These are phyloP conservation scores for Drosophila sturtevanti DNA, from an alignment of 1,140 invertebrate genomes.

Conservation along the genomic window DNA sequence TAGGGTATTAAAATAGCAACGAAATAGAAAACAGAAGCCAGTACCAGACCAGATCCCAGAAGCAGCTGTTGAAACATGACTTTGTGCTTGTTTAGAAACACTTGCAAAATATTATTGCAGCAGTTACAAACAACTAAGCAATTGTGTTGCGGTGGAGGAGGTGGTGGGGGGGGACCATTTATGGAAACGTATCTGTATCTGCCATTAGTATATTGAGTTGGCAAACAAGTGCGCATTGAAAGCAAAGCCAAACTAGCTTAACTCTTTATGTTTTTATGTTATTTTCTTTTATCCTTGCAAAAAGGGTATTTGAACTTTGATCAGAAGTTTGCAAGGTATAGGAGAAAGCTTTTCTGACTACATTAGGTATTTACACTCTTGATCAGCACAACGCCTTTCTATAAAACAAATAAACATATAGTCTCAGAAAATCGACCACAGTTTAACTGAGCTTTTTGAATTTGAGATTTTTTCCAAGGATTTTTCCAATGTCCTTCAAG, in stretches of 20 bases:
- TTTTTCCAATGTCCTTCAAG: too few species aligned
- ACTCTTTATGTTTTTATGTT: neutral
- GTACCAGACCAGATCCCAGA: conserved; percentile 38
- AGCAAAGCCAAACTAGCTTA: neutral
- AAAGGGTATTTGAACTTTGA: too few species aligned
- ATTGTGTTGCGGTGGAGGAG: neutral
- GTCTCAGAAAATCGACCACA: too few species aligned
- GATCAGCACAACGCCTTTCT: too few species aligned
- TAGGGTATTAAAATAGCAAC: conserved; percentile 22
- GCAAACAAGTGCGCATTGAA: neutral
- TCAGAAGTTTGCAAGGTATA: too few species aligned
- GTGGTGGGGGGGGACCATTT: neutral
- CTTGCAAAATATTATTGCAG: conserved; percentile 79
- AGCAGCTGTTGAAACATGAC: conserved; percentile 75
- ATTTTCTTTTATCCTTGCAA: too few species aligned
- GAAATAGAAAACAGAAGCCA: conserved; percentile 27
- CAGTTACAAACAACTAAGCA: conserved; percentile 34
- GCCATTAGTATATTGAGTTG: conserved; percentile 63
- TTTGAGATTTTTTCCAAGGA: too few species aligned
- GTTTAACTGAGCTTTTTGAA: too few species aligned
- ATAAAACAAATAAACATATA: too few species aligned
- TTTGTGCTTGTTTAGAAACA: conserved; percentile 77
- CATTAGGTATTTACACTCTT: too few species aligned
- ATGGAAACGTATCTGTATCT: conserved; percentile 37
- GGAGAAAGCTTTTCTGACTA: too few species aligned